Base-by-base conservation (phyloP, 1,140 invertebrate species). In the Trichomalopsis sarcophagae region DNA sequence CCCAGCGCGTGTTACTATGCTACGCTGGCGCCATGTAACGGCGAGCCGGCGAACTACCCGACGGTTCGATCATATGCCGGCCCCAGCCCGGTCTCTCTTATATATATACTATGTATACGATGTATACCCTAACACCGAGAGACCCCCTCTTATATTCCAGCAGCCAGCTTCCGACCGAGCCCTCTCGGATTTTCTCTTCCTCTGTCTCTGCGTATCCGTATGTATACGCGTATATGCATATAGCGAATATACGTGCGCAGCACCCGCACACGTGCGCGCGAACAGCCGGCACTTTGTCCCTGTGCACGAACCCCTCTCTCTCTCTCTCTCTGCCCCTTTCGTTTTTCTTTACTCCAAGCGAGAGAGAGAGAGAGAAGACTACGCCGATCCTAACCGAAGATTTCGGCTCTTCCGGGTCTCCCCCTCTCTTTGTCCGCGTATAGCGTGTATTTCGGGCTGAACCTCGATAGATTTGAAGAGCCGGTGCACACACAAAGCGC, bases 1-100 rank as follows among this genome's bases (percentile, higher is more conserved):
- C 9, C 9, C n/a, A 81, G n/a, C 88, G 86, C 88, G 91, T 91
- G 91, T 92, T 92, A 92, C 92, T 91, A 93, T 91, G 91, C 92
- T 92, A 92, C 90, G 79, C 89, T 92, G 91, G 87, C 88, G 91
- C 89, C 89, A 82, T 87, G 77, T 62, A 86, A 69, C 83, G 81
- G 83, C 68, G n/a, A 84, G 81, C 62, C 73, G 80, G 89, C 55
- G 17, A 82, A 81, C 1, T 27, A 71, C 4, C 3, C 50, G 7
- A 40, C 66, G 68, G 69, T 82, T 78, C 84, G 73, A 78, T 86
- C 44, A 86, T 62, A 62, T 40, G 74, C 80, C 75, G 74, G 55
- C 27, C 14, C n/a, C 13, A 33, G 10, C 33, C 14, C 77, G 66
- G n/a, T 21, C 84, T 73, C 71, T 27, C 78, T 76, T 27, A 27